Percentiles rank a stretch among this genome's conserved stretches.
phyloP scores from a whole-genome alignment of 1,140 invertebrate species.

The Ceratina japonica region DNA sequence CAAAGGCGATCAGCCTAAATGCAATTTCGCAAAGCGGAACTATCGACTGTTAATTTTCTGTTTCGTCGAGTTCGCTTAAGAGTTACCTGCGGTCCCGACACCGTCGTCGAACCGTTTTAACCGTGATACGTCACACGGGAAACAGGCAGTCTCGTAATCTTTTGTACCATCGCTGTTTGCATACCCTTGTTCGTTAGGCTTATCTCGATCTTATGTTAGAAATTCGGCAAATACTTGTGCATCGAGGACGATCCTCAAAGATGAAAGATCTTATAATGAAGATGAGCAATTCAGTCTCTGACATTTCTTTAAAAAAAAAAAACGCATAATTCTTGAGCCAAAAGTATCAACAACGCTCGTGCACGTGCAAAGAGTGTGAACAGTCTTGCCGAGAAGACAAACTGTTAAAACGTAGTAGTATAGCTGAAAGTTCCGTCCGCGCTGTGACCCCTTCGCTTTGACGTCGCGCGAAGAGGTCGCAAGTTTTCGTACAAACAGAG shows the following conservation, averaged over 20 bases:
- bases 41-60: slow-evolving; percentile 8
- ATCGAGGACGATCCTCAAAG: no score
- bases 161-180: not conserved
- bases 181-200: slow-evolving; percentile 40
- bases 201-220: slow-evolving; percentile 66
- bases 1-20: slow-evolving; percentile 4
- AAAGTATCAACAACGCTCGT: no score
- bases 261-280: no score
- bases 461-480: not conserved
- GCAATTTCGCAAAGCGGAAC: slow-evolving; percentile 2
- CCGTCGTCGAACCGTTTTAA: no score
- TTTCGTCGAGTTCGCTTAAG: slow-evolving; percentile 8
- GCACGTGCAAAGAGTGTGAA: no score
- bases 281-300: no score
- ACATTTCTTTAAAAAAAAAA: no score
- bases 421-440: not conserved
- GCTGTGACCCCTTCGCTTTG: not conserved
- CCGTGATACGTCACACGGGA: not conserved
- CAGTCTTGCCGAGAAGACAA: not conserved
- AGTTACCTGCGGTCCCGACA: not conserved
- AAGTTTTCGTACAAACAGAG: slow-evolving; percentile 28
- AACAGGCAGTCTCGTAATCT: not conserved
- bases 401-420: not conserved
- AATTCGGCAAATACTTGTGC: slow-evolving; percentile 69
- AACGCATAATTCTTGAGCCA: no score